Base-by-base conservation (phyloP, 35 echinoderm and acorn worm genomes). In the Chiridota heheva region DNA sequence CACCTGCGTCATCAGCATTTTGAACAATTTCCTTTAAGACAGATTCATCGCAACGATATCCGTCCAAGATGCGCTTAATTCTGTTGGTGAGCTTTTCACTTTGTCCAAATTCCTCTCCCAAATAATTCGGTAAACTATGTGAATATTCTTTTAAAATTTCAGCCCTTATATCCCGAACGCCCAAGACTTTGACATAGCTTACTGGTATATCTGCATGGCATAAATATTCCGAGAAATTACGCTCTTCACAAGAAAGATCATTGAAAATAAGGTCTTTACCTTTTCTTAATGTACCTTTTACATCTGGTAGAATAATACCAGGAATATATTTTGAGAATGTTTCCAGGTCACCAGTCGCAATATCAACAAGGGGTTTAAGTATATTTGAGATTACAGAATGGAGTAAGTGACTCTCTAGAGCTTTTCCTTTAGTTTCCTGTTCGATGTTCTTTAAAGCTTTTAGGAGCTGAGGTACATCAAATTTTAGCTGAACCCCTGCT, bases 11-110 rank as follows among this genome's bases (percentile, higher is more conserved):
- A 60, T 91, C 88, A 17, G 88, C 78, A 85, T 91, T 91, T 39
- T 91, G 88, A 17, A 91, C 51, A 7, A 91, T 73, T 42, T 91
- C 88, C 53, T 91, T 91, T 6, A 85, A 67, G 42, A 88, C 63
- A 26, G 53, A 47, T 4, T 47, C 37, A 42, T 58, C 62, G 17
- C 69, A 27, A 17, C 81, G 72, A 39, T 90, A 84, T 1, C 25
- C 57, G 31, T 7, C 17, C 10, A 90, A 40, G 40, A 90, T 90
- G 1, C 60, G 33, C 10, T 28, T 76, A 18, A 90, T 45, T 24
- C 88, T 70, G 27, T 20, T 76, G 20, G 71, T 78, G 13, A 90
- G 57, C 61, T 90, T 67, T 67, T 90, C 70, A 24, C 20, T 24
- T 48, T 90, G 88, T 1, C 88, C 88, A 58, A 84, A 90, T 24